Percentiles rank a stretch among this genome's conserved stretches.
These are phyloP conservation scores for Halocynthia roretzi DNA, from an alignment of 23 tunicate genomes.

Conservation along the genomic window DNA sequence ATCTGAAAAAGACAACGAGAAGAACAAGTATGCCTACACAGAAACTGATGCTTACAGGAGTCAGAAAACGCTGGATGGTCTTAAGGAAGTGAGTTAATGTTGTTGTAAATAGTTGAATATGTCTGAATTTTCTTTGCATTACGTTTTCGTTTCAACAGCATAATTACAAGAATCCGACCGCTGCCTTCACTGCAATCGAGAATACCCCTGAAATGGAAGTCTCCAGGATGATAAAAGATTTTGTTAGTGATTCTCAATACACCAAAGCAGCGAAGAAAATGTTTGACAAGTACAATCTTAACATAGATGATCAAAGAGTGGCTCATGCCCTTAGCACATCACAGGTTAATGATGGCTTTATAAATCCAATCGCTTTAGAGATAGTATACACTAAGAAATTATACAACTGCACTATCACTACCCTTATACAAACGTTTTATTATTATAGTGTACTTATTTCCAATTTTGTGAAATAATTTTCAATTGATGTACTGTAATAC, in stretches of 20 bases:
- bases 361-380: too few species aligned
- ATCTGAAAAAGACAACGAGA: conserved; percentile 29
- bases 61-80: conserved; percentile 42
- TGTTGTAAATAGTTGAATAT: not conserved
- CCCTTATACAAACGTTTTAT: too few species aligned
- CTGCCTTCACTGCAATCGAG: conserved; percentile 42
- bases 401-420: too few species aligned
- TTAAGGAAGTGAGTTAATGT: conserved; percentile 50
- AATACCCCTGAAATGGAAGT: conserved; percentile 64
- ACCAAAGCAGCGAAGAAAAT: conserved; percentile 64
- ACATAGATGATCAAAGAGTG: conserved; percentile 50
- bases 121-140: not conserved
- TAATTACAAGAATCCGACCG: conserved; percentile 18
- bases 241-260: conserved; percentile 49
- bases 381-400: too few species aligned
- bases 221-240: conserved; percentile 36
- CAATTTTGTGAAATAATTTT: too few species aligned
- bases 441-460: too few species aligned
- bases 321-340: conserved; percentile 47
- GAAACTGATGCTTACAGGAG: conserved; percentile 73
- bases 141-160: not conserved
- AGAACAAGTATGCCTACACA: conserved; percentile 58
- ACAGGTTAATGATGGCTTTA: too few species aligned
- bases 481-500: too few species aligned
- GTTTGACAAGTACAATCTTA: conserved; percentile 64